Percentiles rank a stretch among this genome's conserved stretches.
Evolutionary conservation across 2,888 invertebrate species (phyloP).

Genomic region (Ferdinandea cuprea): DNA sequence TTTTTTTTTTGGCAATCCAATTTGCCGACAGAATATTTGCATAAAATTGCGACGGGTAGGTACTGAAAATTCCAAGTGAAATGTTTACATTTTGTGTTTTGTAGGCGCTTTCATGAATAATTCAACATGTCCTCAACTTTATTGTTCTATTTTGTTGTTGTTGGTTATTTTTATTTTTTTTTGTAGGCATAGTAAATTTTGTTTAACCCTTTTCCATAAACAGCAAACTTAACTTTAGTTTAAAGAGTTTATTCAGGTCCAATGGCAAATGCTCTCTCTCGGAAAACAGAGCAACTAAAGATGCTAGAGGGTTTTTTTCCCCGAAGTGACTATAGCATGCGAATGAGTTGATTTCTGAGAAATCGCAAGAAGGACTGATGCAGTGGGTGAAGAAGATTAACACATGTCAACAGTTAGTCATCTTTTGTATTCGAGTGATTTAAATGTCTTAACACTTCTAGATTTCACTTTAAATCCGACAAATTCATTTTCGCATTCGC

Average conservation of each 20-base stretch:
- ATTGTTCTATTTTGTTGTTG: constrained; percentile 16
- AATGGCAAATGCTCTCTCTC: background rate
- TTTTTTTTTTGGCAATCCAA: constrained; percentile 39
- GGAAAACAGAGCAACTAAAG: background rate
- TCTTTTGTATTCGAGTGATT: too few species aligned
- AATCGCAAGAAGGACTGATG: too few species aligned
- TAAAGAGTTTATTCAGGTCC: constrained; percentile 4
- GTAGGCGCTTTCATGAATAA: constrained; percentile 46
- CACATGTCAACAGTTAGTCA: too few species aligned
- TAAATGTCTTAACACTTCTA: too few species aligned
- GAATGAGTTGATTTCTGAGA: too few species aligned
- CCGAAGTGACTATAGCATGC: too few species aligned
- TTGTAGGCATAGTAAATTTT: background rate
- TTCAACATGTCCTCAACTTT: constrained; percentile 25
- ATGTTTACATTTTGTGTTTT: constrained; percentile 37
- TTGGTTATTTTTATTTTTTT: too few species aligned
- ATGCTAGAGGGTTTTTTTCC: too few species aligned
- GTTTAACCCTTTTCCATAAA: constrained; percentile 27
- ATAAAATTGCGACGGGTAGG: constrained; percentile 12
- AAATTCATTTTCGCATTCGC: too few species aligned
- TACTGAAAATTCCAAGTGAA: constrained; percentile 25
- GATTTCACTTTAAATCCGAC: too few species aligned
- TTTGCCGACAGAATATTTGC: constrained; percentile 27
- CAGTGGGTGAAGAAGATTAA: too few species aligned
- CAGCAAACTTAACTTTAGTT: background rate